These are phyloP conservation scores for Austrolebias charrua DNA, from an alignment of 2,797 vertebrate genomes.

Conservation along the genomic window DNA sequence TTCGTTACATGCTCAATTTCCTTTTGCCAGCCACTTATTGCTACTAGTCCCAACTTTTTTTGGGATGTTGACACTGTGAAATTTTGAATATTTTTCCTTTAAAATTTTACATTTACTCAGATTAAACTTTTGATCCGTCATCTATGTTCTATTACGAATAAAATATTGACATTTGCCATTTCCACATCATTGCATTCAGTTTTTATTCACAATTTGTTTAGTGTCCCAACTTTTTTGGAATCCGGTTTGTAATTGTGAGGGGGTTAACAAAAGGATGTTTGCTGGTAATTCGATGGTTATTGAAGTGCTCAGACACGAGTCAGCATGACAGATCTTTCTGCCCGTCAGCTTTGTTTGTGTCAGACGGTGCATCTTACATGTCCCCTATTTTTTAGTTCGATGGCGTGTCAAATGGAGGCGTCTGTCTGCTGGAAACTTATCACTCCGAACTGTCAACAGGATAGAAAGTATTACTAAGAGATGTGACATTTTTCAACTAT, in stretches of 20 bases:
- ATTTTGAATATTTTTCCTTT: no score
- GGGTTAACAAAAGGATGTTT: conserved; percentile 31
- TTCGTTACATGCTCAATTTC: no score
- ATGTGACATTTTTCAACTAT: conserved; percentile 31
- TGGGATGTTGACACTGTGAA: no score
- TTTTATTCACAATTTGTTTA: no score
- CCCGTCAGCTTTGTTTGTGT: conserved; percentile 53
- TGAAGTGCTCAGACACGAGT: conserved; percentile 46
- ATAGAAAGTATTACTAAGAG: conserved; percentile 20
- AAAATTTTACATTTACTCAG: no score
- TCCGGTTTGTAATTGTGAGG: conserved; percentile 33
- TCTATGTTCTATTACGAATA: no score
- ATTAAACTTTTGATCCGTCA: no score
- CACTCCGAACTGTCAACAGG: conserved; percentile 40
- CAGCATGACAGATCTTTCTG: conserved; percentile 49
- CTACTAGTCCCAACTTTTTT: no score
- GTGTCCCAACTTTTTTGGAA: no score
- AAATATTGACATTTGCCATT: no score
- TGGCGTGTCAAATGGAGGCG: conserved; percentile 21
- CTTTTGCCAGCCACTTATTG: no score
- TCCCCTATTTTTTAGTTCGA: conserved; percentile 23
- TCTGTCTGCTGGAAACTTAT: conserved; percentile 26
- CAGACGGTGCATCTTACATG: conserved; percentile 34
- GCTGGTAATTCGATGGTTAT: conserved; percentile 49
- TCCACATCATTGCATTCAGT: no score